Evolutionary conservation across 1,140 invertebrate genomes (phyloP).

Genomic region (Zaprionus kolodkinae): DNA sequence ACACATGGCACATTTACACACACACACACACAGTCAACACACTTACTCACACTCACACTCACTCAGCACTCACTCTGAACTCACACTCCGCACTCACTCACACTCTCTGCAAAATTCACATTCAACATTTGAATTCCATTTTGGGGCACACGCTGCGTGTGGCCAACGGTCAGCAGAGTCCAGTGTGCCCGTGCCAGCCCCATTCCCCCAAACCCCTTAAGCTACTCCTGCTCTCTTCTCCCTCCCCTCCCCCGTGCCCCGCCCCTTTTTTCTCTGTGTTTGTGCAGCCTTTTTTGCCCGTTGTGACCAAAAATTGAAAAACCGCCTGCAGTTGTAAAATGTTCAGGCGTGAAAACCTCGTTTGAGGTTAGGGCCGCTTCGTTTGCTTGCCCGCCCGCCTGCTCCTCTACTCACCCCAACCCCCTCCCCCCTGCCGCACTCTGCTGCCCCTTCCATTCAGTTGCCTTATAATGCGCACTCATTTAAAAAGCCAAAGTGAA

Average conservation of each 20-base stretch:
- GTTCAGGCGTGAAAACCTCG: constrained; percentile 79
- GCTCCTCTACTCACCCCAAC: not conserved
- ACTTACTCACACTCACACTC: not conserved
- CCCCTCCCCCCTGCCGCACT: not conserved
- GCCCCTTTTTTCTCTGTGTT: not conserved
- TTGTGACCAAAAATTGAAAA: constrained; percentile 78
- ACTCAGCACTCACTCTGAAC: not conserved
- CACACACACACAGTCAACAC: constrained; percentile 5
- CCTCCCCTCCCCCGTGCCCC: not conserved
- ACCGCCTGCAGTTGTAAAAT: constrained; percentile 82
- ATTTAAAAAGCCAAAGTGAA: constrained; percentile 78
- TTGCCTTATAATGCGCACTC: constrained; percentile 50
- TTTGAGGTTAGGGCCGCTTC: constrained; percentile 62
- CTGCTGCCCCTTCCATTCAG: not conserved
- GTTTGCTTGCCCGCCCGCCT: constrained; percentile 3
- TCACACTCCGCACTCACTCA: not conserved
- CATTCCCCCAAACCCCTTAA: not conserved
- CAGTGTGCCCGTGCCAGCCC: not conserved
- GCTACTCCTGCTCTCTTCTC: not conserved
- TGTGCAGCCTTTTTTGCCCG: constrained; percentile 53
- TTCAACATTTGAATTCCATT: constrained; percentile 66
- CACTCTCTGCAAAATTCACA: not conserved
- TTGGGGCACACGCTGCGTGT: constrained; percentile 69
- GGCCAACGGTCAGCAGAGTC: constrained; percentile 38
- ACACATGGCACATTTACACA: not conserved